A percentile compares a stretch with the other conserved stretches of the same genome.
Conservation (phyloP, 2,888 invertebrate species). For the Drosophila villosipedis region DNA sequence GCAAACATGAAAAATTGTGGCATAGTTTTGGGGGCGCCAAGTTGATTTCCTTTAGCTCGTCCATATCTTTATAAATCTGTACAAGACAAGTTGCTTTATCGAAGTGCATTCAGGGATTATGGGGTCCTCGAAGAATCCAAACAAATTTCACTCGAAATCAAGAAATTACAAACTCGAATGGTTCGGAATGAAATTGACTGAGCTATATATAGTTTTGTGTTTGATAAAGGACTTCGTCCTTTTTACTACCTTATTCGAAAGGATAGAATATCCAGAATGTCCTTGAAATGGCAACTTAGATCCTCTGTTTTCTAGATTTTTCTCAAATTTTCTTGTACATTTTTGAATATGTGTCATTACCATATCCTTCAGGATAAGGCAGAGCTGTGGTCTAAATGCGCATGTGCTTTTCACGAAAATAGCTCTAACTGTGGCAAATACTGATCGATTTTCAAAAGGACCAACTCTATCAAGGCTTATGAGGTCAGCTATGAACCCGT, state of each 20-base stretch:
- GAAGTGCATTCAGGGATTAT: no score
- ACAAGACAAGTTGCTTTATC: not conserved
- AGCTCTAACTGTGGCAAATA: not conserved
- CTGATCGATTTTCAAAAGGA: not conserved
- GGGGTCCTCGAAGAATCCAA: no score
- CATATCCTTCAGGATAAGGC: not conserved
- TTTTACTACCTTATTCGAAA: no score
- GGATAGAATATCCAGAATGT: not conserved
- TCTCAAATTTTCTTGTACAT: no score
- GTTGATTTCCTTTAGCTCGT: not conserved
- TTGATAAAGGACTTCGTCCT: no score
- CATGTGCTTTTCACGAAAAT: not conserved
- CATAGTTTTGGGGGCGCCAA: not conserved
- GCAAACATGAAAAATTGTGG: not conserved
- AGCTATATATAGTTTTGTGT: no score
- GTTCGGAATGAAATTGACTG: no score
- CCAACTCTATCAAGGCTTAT: not conserved
- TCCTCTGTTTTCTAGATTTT: not conserved
- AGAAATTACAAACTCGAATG: no score
- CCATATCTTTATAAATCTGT: not conserved
- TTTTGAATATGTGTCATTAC: not conserved
- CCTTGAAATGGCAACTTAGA: not conserved
- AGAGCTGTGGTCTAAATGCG: not conserved
- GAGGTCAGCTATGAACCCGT: not conserved
- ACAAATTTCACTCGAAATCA: no score